A percentile compares a stretch with the other conserved stretches of the same genome.
Evolutionary conservation across 2,888 invertebrate species (phyloP).

Genomic region (Mechanitis mazaeus): DNA sequence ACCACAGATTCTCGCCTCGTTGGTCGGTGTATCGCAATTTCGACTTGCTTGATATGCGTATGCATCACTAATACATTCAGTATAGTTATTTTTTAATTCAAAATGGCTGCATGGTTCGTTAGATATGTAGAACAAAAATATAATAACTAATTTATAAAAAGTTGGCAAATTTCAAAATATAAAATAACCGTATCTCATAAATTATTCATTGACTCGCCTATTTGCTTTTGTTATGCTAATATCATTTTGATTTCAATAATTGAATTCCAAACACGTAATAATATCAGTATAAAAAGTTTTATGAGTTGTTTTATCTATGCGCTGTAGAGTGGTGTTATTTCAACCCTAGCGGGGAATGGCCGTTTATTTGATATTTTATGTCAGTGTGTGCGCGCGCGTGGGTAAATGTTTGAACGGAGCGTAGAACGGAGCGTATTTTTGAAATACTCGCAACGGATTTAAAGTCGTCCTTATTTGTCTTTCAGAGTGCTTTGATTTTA

Average conservation of each 20-base stretch:
- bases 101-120: too few species aligned
- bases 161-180: not conserved
- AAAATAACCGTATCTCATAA: constrained; percentile 24
- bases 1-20: constrained; percentile 59
- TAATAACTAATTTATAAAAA: too few species aligned
- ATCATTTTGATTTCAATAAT: constrained; percentile 54
- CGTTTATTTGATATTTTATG: constrained; percentile 33
- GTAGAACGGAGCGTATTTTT: constrained; percentile 32
- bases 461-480: constrained; percentile 17
- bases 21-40: constrained; percentile 60
- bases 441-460: constrained; percentile 24
- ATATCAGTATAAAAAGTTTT: constrained; percentile 37
- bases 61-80: too few species aligned
- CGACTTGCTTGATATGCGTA: too few species aligned
- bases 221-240: constrained; percentile 49
- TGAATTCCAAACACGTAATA: constrained; percentile 51
- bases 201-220: constrained; percentile 27
- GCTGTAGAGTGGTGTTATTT: constrained; percentile 21
- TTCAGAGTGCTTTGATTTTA: constrained; percentile 14
- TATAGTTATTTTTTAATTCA: too few species aligned
- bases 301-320: constrained; percentile 29
- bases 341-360: constrained; percentile 32
- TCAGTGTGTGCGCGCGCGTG: constrained; percentile 37
- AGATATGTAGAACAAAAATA: too few species aligned
- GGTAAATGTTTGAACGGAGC: constrained; percentile 42